Percentiles rank a stretch among this genome's conserved stretches.
These are phyloP conservation scores for Mus musculus DNA, from an alignment of 2,113 vertebrate species.

Conservation along the genomic window GRCm39 chr4:94507001-94507500, in stretches of 20 bases:
- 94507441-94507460: too few relatives aligned
- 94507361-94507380: too few relatives aligned
- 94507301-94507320: neutral
- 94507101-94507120: too few relatives aligned
- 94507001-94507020: neutral
- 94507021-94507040: too few relatives aligned
- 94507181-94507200: too few relatives aligned
- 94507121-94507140: too few relatives aligned
- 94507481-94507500: slow-evolving; percentile 33
- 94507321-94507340: neutral
- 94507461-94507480: neutral
- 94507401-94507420: neutral
- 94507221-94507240: neutral
- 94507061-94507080: too few relatives aligned
- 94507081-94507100: too few relatives aligned
- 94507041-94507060: too few relatives aligned
- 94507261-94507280: neutral
- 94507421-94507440: neutral
- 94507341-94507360: neutral
- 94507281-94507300: neutral
- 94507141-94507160: too few relatives aligned
- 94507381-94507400: neutral
- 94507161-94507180: too few relatives aligned
- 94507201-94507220: too few relatives aligned
- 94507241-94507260: neutral